These are phyloP conservation scores for Nesidiocoris tenuis DNA, from an alignment of 2,888 invertebrate species.

Conservation along the genomic window DNA sequence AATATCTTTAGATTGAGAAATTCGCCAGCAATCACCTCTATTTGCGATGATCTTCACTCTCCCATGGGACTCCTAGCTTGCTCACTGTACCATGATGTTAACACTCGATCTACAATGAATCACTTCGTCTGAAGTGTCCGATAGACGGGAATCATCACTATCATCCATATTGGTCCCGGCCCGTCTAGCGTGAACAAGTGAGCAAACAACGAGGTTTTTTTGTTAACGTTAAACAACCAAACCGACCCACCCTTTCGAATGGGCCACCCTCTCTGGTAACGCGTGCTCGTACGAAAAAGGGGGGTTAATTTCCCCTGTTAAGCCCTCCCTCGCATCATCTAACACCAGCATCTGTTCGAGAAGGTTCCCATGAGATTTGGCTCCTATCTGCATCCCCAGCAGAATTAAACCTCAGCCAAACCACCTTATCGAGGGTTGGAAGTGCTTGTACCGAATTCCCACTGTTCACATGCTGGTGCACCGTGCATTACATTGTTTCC, in stretches of 20 bases:
- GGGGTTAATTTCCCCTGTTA: no score
- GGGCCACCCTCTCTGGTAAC: not conserved
- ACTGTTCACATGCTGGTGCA: no score
- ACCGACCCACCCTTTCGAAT: not conserved
- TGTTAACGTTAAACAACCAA: not conserved
- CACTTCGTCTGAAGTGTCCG: not conserved
- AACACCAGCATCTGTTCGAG: not conserved
- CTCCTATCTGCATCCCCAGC: not conserved
- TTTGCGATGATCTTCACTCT: no score
- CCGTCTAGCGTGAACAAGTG: not conserved
- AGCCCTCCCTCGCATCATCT: not conserved
- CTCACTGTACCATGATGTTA: not conserved
- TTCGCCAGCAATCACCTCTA: no score
- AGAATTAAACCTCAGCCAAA: not conserved
- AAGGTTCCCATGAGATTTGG: not conserved
- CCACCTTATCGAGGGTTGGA: not conserved
- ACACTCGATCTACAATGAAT: not conserved
- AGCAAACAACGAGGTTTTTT: not conserved
- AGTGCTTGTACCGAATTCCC: no score
- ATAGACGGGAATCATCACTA: not conserved
- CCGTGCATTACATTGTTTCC: no score
- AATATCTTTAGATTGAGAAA: no score
- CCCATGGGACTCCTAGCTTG: not conserved
- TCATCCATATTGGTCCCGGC: not conserved
- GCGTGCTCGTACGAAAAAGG: not conserved